Base-by-base conservation (phyloP, 2,888 invertebrate genomes). In the Allygus modestus region DNA sequence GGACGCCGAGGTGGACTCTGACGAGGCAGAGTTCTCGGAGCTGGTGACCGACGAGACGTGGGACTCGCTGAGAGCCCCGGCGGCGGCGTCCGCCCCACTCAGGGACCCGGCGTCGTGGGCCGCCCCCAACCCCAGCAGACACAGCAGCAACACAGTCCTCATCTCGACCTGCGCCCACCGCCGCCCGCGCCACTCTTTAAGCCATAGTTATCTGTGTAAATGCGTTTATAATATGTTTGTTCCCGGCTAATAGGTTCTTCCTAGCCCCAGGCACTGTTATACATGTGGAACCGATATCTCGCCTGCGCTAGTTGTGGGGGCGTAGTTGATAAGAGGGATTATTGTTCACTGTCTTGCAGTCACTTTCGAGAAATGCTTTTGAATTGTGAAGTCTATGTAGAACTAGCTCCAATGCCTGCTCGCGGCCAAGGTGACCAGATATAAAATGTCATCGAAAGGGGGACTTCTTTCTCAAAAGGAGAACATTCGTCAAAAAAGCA, bases 191-290 rank as follows among this genome's bases (percentile, higher is more conserved):
- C 20, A 11, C 54, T 11, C 54, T 23, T 5, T 31, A 31, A 7
- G 65, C 15, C 4, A 28, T 28, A 65, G 11, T 65, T 65, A 65
- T 65, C 28, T 28, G 28, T 26, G 65, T 9, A 65, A 65, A 65
- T 65, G 65, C 28, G 28, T 65, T 65, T 65, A 65, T 65, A 65
- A 65, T 65, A 65, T 65, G 65, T 65, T 65, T 65, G 28, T 28
- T 5, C 46, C 28, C 65, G 4, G 4, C 65, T 65, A 65, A 65
- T 65, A 65, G 65, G 1, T 17, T 28, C 26, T 31, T 23, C 54
- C 23, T 20, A 1, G 20, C 65, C 15, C 15, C 28, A 28, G 65
- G 65, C 58, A 9, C 15, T 54, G 54, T 54, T 54, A 5, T 54
- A 11, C 54, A 46, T 17, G 11, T 37, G 37, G 9, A 37, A 37